Conservation (phyloP, 2,797 vertebrate genomes). For the Pseudomugil tenellus region DNA sequence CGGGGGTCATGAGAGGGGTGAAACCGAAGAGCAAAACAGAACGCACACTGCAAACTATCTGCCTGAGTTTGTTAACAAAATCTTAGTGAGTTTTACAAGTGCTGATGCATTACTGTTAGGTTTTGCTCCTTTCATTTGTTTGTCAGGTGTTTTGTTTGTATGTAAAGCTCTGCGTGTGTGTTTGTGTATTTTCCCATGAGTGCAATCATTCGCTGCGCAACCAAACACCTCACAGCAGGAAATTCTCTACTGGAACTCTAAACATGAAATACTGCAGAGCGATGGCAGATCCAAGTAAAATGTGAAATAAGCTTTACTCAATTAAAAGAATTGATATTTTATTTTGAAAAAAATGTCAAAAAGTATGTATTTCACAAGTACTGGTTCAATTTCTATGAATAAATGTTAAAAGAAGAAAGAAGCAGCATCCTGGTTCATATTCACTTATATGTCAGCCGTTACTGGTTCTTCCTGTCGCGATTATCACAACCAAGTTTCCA, state of each 20-base stretch:
- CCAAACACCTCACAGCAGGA: not conserved
- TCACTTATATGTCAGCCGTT: not conserved
- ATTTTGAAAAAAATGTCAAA: too few relatives aligned
- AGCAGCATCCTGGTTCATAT: not conserved
- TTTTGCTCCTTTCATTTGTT: not conserved
- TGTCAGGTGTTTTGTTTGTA: not conserved
- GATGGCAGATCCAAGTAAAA: not conserved
- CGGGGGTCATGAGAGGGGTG: constrained; percentile 55
- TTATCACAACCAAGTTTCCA: not conserved
- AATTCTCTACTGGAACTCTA: not conserved
- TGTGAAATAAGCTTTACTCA: not conserved
- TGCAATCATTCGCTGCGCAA: not conserved
- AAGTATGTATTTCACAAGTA: too few relatives aligned
- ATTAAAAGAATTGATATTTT: not conserved
- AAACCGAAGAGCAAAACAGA: constrained; percentile 57
- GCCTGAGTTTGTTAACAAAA: constrained; percentile 37
- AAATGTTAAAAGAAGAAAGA: too few relatives aligned
- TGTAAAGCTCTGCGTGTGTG: not conserved
- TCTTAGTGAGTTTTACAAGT: constrained; percentile 18
- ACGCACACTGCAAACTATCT: constrained; percentile 27
- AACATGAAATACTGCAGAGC: not conserved
- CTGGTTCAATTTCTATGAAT: too few relatives aligned
- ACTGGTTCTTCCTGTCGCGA: not conserved
- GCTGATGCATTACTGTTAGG: not conserved
- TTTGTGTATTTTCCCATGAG: not conserved